These are phyloP conservation scores for Rhipidura dahli DNA, from an alignment of 2,113 vertebrate genomes.

Conservation along the genomic window DNA sequence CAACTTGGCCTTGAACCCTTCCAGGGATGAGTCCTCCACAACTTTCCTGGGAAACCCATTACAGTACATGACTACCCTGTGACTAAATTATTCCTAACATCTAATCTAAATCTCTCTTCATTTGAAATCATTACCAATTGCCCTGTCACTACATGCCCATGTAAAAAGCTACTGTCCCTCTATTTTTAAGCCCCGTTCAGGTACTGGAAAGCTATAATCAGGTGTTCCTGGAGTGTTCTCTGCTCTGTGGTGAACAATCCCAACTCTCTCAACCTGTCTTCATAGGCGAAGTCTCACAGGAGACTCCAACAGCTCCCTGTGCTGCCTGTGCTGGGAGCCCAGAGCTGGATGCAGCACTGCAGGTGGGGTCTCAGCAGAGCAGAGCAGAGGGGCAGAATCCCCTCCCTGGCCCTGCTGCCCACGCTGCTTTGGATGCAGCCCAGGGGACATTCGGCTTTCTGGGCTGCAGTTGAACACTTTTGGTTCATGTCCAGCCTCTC, in stretches of 20 bases:
- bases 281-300: too few species aligned
- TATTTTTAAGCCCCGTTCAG: background rate
- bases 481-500: background rate
- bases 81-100: background rate
- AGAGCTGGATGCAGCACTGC: background rate
- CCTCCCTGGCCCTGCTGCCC: background rate
- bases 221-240: accelerated
- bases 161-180: too few species aligned
- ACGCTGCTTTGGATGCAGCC: background rate
- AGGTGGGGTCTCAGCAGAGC: background rate
- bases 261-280: too few species aligned
- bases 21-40: too few species aligned
- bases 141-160: background rate
- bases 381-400: background rate
- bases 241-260: background rate
- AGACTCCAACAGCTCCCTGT: background rate
- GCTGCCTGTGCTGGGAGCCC: background rate
- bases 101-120: background rate
- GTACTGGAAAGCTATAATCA: background rate
- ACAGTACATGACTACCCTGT: background rate
- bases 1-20: background rate
- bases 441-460: accelerated
- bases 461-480: accelerated
- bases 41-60: background rate
- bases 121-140: background rate